Evolutionary conservation across 2,113 vertebrate species (phyloP).

Genomic region (Calyptommatus sinebrachiatus): DNA sequence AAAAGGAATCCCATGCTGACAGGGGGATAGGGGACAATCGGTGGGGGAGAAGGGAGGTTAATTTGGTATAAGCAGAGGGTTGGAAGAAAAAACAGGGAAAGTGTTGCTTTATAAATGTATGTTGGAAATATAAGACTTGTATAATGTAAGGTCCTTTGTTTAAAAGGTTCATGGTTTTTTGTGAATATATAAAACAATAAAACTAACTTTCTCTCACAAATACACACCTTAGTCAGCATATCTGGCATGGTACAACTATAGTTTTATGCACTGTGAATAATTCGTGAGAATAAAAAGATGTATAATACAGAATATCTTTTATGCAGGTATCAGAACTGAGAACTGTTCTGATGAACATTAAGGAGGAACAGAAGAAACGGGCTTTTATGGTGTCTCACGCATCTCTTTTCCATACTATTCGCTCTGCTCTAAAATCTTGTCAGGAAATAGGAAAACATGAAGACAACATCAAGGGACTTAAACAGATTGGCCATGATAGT

Average conservation of each 20-base stretch:
- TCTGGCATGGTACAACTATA: no score
- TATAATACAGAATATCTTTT: neutral
- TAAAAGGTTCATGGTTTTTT: neutral
- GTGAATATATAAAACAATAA: no score
- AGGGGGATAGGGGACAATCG: neutral
- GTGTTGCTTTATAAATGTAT: neutral
- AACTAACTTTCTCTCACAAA: no score
- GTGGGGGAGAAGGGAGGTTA: neutral
- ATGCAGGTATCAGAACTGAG: slow-evolving; percentile 20
- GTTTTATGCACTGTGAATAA: no score
- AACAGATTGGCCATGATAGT: neutral
- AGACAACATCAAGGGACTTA: neutral
- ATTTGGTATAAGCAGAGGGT: neutral
- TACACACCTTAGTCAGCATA: no score
- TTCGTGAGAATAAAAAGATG: no score
- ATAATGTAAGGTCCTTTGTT: no score
- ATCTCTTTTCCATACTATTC: neutral
- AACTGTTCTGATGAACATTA: neutral
- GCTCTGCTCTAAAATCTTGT: neutral
- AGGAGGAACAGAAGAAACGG: slow-evolving; percentile 6
- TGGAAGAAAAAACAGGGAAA: neutral
- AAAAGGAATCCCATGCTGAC: neutral
- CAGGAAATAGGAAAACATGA: neutral
- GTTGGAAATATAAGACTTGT: no score
- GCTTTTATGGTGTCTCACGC: neutral